Conservation (phyloP, 1,140 invertebrate species). For the Zeugodacus cucurbitae region DNA sequence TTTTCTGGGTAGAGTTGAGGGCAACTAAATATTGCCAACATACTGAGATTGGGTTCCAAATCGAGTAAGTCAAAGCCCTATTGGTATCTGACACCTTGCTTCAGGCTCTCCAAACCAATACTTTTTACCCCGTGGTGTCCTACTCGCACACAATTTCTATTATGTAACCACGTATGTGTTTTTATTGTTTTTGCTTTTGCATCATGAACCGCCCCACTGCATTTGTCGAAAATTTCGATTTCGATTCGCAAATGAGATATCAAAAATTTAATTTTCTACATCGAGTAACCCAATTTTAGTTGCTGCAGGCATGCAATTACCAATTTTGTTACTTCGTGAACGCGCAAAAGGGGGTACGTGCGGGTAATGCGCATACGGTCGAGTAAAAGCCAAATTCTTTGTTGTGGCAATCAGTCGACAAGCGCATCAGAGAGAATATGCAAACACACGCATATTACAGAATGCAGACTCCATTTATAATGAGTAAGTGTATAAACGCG, state of each 20-base stretch:
- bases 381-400: neutral
- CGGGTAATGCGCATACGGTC: neutral
- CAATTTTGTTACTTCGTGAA: neutral
- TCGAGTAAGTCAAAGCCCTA: no score
- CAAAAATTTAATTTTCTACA: constrained; percentile 42
- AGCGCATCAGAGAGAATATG: neutral
- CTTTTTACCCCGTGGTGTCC: no score
- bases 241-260: constrained; percentile 12
- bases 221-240: constrained; percentile 2
- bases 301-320: constrained; percentile 32
- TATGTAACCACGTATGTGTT: neutral
- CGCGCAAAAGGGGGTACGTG: neutral
- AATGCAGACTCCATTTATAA: no score
- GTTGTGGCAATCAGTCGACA: neutral
- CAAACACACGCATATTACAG: no score
- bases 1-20: no score
- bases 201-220: neutral
- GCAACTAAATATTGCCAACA: no score
- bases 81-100: no score
- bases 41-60: no score
- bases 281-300: constrained; percentile 37
- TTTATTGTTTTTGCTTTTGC: neutral
- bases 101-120: no score
- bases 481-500: no score
- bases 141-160: neutral